Percentiles rank a stretch among this genome's conserved stretches.
phyloP scores from a whole-genome alignment of 1,140 invertebrate genomes.

The Teleogryllus occipitalis region DNA sequence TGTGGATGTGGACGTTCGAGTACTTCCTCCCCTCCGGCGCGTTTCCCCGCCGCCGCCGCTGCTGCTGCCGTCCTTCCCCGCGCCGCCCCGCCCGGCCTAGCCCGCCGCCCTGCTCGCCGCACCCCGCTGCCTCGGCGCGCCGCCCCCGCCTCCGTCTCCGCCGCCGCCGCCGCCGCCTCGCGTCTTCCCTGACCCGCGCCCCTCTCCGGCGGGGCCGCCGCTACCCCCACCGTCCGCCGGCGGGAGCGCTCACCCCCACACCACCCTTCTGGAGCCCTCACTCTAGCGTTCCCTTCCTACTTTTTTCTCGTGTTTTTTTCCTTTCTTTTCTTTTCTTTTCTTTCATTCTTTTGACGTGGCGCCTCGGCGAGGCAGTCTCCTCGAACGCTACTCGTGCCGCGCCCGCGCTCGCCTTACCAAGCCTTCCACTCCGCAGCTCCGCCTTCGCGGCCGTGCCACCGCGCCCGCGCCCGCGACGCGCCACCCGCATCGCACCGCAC shows the following conservation, averaged over 20 bases:
- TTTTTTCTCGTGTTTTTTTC: not conserved
- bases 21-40: not conserved
- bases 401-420: not conserved
- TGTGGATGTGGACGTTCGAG: not conserved
- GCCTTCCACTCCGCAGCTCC: not conserved
- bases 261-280: not conserved
- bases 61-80: not conserved
- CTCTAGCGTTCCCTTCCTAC: not conserved
- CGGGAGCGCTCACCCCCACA: not conserved
- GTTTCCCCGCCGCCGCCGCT: not conserved
- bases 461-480: not conserved
- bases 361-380: not conserved
- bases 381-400: not conserved
- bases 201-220: too few relatives aligned
- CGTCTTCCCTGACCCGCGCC: not conserved
- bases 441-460: too few relatives aligned
- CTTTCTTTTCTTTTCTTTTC: not conserved
- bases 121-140: not conserved
- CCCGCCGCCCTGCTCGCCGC: too few relatives aligned
- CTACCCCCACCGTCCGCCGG: not conserved
- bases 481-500: not conserved
- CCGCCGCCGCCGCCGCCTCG: too few relatives aligned
- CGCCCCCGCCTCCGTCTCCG: too few relatives aligned
- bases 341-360: slow-evolving; percentile 1
- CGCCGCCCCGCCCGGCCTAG: too few relatives aligned